A percentile compares a stretch with the other conserved stretches of the same genome.
Evolutionary conservation across 2,113 vertebrate genomes (phyloP).

Genomic region (Bambusicola thoracicus): DNA sequence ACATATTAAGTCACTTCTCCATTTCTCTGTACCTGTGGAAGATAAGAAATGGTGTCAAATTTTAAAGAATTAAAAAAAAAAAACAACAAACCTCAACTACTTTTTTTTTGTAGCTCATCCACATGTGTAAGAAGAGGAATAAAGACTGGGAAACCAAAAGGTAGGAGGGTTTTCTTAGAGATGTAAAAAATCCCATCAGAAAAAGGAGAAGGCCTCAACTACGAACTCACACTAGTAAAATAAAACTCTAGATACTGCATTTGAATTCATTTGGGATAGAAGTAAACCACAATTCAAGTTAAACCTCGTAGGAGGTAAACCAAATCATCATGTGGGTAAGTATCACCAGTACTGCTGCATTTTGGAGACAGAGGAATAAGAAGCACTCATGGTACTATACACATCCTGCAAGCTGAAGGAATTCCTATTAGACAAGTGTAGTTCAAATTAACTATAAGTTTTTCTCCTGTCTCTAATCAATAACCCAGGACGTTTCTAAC

Average conservation of each 20-base stretch:
- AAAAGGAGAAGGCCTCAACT: background rate
- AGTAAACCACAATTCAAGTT: background rate
- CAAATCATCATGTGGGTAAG: accelerated
- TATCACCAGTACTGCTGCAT: background rate
- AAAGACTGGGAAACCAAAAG: background rate
- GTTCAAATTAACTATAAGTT: background rate
- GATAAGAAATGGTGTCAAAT: background rate
- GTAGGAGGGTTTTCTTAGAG: background rate
- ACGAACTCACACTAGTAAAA: background rate
- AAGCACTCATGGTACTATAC: background rate
- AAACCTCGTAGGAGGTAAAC: background rate
- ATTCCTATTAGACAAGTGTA: accelerated
- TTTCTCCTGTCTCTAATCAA: background rate
- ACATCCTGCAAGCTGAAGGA: background rate
- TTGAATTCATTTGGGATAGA: background rate
- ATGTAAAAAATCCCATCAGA: background rate
- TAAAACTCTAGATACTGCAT: background rate
- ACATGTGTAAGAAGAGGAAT: background rate
- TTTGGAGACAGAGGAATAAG: background rate
- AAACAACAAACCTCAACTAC: background rate
- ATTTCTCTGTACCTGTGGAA: background rate
- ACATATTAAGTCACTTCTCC: background rate
- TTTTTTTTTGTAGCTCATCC: background rate
- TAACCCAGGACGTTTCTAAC: background rate
- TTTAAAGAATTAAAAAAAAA: background rate